Percentiles rank a stretch among this genome's conserved stretches.
Conservation (phyloP, 1,140 invertebrate species). For the Drosophila parabipectinata region DNA sequence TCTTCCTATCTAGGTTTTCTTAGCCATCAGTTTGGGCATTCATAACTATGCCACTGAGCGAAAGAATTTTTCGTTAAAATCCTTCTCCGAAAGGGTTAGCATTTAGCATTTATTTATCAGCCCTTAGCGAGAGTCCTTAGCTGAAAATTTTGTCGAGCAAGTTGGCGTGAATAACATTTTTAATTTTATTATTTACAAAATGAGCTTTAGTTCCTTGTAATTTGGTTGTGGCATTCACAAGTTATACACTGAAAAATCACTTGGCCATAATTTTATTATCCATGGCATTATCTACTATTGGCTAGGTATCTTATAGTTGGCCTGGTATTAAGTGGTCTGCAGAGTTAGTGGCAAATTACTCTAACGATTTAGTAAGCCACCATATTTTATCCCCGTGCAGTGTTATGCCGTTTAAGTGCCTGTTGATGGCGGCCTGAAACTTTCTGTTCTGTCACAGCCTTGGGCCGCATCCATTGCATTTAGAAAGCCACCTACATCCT, state of each 20-base stretch:
- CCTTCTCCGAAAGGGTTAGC: not conserved
- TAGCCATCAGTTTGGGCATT: slow-evolving; percentile 26
- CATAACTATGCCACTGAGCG: slow-evolving; percentile 3
- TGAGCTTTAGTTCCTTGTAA: no score
- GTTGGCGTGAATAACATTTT: no score
- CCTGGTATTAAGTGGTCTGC: no score
- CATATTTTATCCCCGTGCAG: slow-evolving; percentile 7
- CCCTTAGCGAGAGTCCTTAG: no score
- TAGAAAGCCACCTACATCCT: slow-evolving; percentile 19
- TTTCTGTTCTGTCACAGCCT: slow-evolving; percentile 49
- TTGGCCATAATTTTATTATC: no score
- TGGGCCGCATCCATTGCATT: slow-evolving; percentile 61
- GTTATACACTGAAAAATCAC: no score
- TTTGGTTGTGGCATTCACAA: no score
- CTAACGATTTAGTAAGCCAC: not conserved
- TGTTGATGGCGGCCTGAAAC: slow-evolving; percentile 50
- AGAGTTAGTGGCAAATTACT: not conserved
- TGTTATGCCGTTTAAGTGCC: slow-evolving; percentile 56
- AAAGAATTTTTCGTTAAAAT: not conserved
- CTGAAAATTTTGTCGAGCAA: no score
- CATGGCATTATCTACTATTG: no score
- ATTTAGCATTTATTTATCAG: not conserved
- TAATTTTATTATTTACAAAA: no score
- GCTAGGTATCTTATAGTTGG: no score
- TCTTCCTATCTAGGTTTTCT: slow-evolving; percentile 13